A percentile compares a stretch with the other conserved stretches of the same genome.
phyloP scores from a whole-genome alignment of 2,888 invertebrate species.

The Tineola bisselliella region DNA sequence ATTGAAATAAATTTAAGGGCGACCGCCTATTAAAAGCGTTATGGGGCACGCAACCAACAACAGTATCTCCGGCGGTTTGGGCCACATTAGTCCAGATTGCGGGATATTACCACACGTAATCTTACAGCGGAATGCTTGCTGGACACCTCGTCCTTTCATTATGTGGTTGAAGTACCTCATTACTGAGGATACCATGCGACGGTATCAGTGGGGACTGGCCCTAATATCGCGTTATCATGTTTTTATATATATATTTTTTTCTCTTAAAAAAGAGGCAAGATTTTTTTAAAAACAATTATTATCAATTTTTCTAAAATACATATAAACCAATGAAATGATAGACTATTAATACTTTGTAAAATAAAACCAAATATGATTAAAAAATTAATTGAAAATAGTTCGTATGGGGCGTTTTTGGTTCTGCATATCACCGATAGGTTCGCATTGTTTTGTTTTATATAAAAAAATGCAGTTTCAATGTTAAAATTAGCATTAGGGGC shows the following conservation, averaged over 20 bases:
- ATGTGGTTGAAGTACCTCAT: conserved; percentile 12
- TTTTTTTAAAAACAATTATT: no score
- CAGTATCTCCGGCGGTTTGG: background rate
- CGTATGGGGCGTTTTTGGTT: no score
- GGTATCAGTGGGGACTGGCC: background rate
- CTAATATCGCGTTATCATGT: background rate
- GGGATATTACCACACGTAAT: background rate
- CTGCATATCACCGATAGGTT: no score
- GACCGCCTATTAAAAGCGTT: conserved; percentile 6
- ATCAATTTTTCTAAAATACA: no score
- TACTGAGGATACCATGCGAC: conserved; percentile 2
- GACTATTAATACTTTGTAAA: no score
- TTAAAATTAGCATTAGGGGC: no score
- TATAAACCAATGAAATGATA: no score
- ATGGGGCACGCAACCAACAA: background rate
- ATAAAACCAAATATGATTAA: no score
- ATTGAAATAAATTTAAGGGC: conserved; percentile 1
- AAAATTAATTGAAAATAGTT: no score
- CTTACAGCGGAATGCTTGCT: conserved; percentile 9
- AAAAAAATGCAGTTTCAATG: no score
- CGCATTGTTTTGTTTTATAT: no score
- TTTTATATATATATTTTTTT: background rate
- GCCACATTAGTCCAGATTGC: conserved; percentile 9
- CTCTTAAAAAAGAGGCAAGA: no score
- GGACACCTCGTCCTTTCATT: conserved; percentile 14